Conservation (phyloP, 2,113 vertebrate species). For the Nesospiza acunhae region DNA sequence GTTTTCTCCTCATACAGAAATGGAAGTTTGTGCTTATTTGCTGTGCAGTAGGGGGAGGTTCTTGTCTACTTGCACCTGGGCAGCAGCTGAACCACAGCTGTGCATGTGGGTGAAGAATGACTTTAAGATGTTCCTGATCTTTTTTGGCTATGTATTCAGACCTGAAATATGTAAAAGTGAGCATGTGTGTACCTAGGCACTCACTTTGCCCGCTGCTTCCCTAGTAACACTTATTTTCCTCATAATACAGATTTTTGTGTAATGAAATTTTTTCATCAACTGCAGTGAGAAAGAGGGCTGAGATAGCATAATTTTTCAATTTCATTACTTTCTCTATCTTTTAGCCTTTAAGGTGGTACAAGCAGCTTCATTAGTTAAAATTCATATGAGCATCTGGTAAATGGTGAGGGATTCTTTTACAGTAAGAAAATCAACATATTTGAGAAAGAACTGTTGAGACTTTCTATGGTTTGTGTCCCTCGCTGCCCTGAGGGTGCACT, state of each 20-base stretch:
- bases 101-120: neutral
- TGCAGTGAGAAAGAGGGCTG: neutral
- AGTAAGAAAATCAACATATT: neutral
- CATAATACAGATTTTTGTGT: neutral
- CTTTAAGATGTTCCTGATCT: neutral
- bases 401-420: neutral
- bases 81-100: slow-evolving; percentile 14
- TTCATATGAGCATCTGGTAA: neutral
- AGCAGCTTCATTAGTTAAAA: neutral
- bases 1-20: neutral
- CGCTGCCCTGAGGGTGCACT: neutral
- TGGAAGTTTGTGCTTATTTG: neutral
- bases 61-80: neutral
- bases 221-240: neutral
- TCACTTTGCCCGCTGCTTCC: neutral
- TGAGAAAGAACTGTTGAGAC: neutral
- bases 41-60: neutral
- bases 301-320: neutral
- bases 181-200: neutral
- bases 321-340: neutral
- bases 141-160: neutral
- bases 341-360: neutral
- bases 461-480: neutral
- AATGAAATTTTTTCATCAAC: neutral
- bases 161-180: neutral